Evolutionary conservation across 2,797 vertebrate species (phyloP), one percentile per base, ranked within the genome.

Genomic region (Siniperca undulata): DNA sequence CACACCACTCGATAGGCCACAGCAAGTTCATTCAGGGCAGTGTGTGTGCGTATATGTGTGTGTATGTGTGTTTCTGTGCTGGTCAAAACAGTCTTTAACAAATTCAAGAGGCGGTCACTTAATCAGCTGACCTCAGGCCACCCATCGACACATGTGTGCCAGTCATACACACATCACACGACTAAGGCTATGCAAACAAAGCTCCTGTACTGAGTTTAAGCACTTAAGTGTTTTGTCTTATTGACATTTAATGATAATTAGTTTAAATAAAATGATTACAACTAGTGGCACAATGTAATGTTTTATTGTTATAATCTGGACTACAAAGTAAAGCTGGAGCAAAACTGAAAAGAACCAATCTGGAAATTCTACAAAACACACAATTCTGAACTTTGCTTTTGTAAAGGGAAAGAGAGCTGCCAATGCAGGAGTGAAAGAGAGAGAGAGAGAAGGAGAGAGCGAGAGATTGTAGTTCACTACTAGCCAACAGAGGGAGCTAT

Each of bases 401-500:
- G 46, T 14, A 12, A 74, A 79, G 4, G 7, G 4, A 70, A 62
- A 71, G 65, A 24, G n/a, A 80, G 34, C 44, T 53, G 65, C 60
- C 22, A 61, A 20, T 38, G 10, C 24, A 38, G 27, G 34, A 61
- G 64, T 56, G 48, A 68, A 19, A 40, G 20, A 68, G 74, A 68
- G 46, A 16, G 1, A 42, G 1, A 34, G 66, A 52, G 36, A 65
- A 22, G 2, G 17, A 56, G 27, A 27, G 27, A 27, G 27, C 27
- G 27, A 27, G 69, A 68, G 64, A 58, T 82, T 97, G 96, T 94
- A 97, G 91, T 97, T 97, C 95, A 94, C 73, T 80, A 83, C 50
- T 87, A 92, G 93, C 97, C 97, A 97, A 98, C 94, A 99, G 98
- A 99, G 97, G 98, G 98, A 96, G 97, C 96, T 97, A 95, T 98